Base-by-base conservation (phyloP, 2,797 vertebrate genomes). In the Parotocinclus haroldoi region DNA sequence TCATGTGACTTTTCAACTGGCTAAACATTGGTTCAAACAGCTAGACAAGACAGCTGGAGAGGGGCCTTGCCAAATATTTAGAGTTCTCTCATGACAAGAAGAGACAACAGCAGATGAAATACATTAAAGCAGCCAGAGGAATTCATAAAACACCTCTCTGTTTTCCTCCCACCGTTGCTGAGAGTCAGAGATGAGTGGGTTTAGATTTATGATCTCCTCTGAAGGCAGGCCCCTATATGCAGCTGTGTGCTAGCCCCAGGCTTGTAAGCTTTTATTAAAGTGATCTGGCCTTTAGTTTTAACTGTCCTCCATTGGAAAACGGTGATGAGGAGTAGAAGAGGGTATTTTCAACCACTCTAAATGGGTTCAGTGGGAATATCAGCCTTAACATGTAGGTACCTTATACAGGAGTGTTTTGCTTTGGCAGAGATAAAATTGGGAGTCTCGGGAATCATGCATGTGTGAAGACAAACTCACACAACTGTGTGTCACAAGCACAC, bases 271-370 rank as follows among this genome's bases (percentile, higher is more conserved):
- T 76, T 81, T 71, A 82, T 84, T 80, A 82, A 83, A 86, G 81
- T 74, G 73, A 86, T 81, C 82, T 76, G 72, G 77, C 83, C 82
- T 84, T 87, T 84, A 82, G 76, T 84, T 86, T 86, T 89, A 82
- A 84, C 79, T 84, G 84, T 81, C 77, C 76, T 81, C 76, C 72
- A 74, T 80, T 13, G 84, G 84, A 88, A 86, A 88, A 84, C 80
- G 68, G 12, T 14, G 36, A 67, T 73, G 64, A 60, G 53, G 48
- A 36, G 57, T 85, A 27, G 27, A 27, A 27, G 27, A 27, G 27
- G 27, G 27, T 27, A 27, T 27, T 27, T 27, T 83, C 79, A 85
- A 77, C 77, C 77, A 76, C 83, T 84, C 82, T 82, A 79, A 80
- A 78, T 61, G 80, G 62, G 72, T 80, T 85, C 82, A 71, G 71